Base-by-base conservation (phyloP, 2,113 vertebrate species). In the Perca schrenkii region DNA sequence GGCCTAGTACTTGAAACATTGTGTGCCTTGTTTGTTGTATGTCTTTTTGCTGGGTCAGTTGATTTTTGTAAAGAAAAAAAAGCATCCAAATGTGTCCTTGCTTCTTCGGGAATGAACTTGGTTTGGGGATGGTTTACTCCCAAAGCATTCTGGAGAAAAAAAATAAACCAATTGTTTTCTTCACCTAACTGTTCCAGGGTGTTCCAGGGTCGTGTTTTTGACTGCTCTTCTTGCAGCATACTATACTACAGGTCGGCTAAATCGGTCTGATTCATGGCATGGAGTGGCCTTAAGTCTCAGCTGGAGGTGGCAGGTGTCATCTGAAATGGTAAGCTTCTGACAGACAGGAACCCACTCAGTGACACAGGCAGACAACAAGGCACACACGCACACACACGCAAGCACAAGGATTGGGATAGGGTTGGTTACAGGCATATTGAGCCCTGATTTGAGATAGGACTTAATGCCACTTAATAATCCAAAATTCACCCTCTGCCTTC, bases 301-400 rank as follows among this genome's bases (percentile, higher is more conserved):
- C 83, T 90, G 90, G 74, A 82, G 57, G 17, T 82, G 87, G 77
- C 88, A 90, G 84, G 54, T 89, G 86, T 82, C 78, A 83, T 15
- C 67, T 5, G 1, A 63, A 61, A 77, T n/a, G 73, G 22, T 58
- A 31, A 63, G 57, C 28, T 74, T n/a, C 68, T 80, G 73, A 85
- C 78, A 69, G 70, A 40, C 66, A 36, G 21, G 63, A 47, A 56
- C 6, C 80, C 89, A 90, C 88, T 88, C 86, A 80, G 82, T 88
- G 88, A 90, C 89, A 88, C 82, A 25, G 68, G 74, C 89, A 91
- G 86, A 69, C 60, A 0, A 63, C 22, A 60, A 6, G 25, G 2
- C 34, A 0, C 4, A 2, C 22, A 53, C 17, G 21, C 46, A 11
- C 34, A 14, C 46, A 36, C 65, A 25, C 21, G 36, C 65, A 25